These are phyloP conservation scores for Catotricha subobsoleta DNA, from an alignment of 2,888 invertebrate genomes.

Conservation along the genomic window DNA sequence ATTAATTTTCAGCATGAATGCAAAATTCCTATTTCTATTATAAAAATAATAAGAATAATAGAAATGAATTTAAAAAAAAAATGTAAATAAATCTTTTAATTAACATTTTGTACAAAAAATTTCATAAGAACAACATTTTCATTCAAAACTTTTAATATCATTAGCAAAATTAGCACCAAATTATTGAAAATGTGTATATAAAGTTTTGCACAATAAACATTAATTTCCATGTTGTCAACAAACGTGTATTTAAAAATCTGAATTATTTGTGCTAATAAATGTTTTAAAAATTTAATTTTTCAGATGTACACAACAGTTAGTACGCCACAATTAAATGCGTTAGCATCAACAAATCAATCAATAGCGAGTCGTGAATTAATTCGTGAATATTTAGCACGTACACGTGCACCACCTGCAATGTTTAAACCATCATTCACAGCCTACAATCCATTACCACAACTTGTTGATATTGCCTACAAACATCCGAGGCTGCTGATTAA, in stretches of 20 bases:
- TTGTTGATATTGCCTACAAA: conserved; percentile 21
- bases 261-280: neutral
- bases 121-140: neutral
- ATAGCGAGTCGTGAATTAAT: conserved; percentile 13
- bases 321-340: no score
- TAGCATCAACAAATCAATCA: no score
- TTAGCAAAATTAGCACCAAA: neutral
- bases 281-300: no score
- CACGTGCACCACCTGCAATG: conserved; percentile 13
- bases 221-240: neutral
- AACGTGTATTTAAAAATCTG: neutral
- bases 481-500: conserved; percentile 28
- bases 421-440: conserved; percentile 11
- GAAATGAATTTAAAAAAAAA: no score
- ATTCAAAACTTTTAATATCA: neutral
- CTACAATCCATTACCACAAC: conserved; percentile 10
- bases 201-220: neutral
- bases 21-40: no score
- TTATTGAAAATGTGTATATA: neutral
- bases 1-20: no score
- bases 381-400: conserved; percentile 13
- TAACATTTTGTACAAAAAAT: neutral
- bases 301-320: no score
- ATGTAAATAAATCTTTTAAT: neutral
- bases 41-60: no score